phyloP scores from a whole-genome alignment of 1,140 invertebrate genomes.

The Grapholita molesta region DNA sequence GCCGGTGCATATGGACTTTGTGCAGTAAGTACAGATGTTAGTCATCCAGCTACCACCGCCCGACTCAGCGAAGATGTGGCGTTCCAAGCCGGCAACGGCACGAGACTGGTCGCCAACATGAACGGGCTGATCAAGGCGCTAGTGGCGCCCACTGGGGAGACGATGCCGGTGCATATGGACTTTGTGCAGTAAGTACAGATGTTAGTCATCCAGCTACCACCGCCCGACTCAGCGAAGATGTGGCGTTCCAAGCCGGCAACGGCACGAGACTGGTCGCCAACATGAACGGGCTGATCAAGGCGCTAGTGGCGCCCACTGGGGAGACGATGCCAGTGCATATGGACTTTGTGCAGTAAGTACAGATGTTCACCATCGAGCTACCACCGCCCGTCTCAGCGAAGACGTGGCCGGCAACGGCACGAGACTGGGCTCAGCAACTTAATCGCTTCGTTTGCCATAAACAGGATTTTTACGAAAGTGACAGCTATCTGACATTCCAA shows the following conservation, averaged over 20 bases:
- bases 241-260: slow-evolving; percentile 49
- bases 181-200: slow-evolving; percentile 46
- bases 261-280: slow-evolving; percentile 41
- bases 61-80: slow-evolving; percentile 46
- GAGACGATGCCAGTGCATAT: slow-evolving; percentile 52
- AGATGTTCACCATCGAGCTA: too few relatives aligned
- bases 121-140: slow-evolving; percentile 54
- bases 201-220: slow-evolving; percentile 47
- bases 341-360: slow-evolving; percentile 59
- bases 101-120: slow-evolving; percentile 38
- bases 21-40: slow-evolving; percentile 45
- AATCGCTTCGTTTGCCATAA: too few relatives aligned
- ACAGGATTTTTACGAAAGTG: too few relatives aligned
- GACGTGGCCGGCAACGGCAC: too few relatives aligned
- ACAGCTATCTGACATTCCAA: too few relatives aligned
- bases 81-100: slow-evolving; percentile 47
- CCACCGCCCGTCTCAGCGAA: too few relatives aligned
- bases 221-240: slow-evolving; percentile 42
- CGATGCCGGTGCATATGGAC: slow-evolving; percentile 60
- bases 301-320: slow-evolving; percentile 43
- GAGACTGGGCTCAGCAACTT: too few relatives aligned
- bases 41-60: slow-evolving; percentile 19
- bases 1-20: slow-evolving; percentile 64
- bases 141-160: slow-evolving; percentile 37
- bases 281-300: slow-evolving; percentile 50